Conservation (phyloP, 2,113 vertebrate species). For the Oncorhynchus tshawytscha region DNA sequence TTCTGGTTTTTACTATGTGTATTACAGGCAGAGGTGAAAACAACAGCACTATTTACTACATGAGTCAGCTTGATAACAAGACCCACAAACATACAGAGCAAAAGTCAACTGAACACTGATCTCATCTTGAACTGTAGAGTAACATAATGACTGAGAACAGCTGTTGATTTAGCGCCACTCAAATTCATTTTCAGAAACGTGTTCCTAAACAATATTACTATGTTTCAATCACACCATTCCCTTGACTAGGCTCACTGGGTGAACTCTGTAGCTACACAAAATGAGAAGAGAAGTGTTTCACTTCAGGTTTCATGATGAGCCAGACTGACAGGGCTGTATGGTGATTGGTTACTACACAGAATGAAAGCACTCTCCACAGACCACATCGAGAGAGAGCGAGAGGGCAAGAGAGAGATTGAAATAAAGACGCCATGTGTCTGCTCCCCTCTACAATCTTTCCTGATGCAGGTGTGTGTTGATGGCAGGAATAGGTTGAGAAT, state of each 20-base stretch:
- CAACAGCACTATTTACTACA: no score
- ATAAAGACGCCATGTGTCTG: neutral
- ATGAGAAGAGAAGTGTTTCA: no score
- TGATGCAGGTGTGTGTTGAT: conserved; percentile 2
- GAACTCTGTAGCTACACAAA: neutral
- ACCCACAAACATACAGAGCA: neutral
- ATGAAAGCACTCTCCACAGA: neutral
- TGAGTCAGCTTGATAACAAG: neutral
- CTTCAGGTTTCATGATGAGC: neutral
- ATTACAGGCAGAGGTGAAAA: neutral
- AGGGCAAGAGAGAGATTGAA: neutral
- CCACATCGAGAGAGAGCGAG: conserved; percentile 1
- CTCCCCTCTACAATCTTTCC: conserved; percentile 19
- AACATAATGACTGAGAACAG: neutral
- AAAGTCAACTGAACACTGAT: neutral
- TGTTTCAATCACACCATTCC: neutral
- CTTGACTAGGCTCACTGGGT: neutral
- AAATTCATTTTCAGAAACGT: neutral
- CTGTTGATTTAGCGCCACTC: no score
- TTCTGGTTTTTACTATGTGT: neutral
- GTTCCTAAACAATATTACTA: neutral
- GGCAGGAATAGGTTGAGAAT: neutral
- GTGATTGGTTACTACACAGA: neutral
- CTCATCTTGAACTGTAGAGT: neutral
- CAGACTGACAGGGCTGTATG: neutral